Conservation (phyloP, 2,797 vertebrate genomes). For the Karalla daura region DNA sequence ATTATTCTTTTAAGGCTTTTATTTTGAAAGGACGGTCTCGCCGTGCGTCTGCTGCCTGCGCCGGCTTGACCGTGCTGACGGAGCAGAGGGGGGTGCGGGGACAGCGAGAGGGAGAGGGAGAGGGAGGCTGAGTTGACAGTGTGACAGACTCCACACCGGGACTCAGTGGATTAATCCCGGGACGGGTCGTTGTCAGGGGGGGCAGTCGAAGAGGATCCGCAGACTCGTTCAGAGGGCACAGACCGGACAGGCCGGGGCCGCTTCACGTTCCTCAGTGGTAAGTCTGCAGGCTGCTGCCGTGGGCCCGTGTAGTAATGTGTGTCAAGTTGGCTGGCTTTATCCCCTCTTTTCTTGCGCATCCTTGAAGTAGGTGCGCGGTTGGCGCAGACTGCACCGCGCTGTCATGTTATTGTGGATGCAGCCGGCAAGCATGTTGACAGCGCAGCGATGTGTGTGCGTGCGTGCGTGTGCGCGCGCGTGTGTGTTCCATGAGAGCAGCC, state of each 20-base stretch:
- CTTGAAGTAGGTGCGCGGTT: constrained; percentile 13
- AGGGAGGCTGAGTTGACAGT: constrained; percentile 56
- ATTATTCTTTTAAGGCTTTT: no score
- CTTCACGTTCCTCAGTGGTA: constrained; percentile 40
- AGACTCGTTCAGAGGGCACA: neutral
- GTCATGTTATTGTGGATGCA: constrained; percentile 57
- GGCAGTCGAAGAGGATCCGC: no score
- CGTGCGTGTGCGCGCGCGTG: no score
- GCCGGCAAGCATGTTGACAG: constrained; percentile 66
- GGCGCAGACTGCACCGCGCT: constrained; percentile 47
- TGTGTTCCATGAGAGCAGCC: constrained; percentile 50
- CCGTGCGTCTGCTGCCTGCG: neutral
- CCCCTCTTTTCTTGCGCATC: constrained; percentile 9
- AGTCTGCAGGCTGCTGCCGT: constrained; percentile 36
- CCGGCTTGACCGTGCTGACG: constrained; percentile 63
- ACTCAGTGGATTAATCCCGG: constrained; percentile 16
- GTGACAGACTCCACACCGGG: constrained; percentile 53
- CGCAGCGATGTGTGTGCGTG: neutral
- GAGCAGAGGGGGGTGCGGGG: constrained; percentile 26
- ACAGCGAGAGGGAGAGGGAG: constrained; percentile 29
- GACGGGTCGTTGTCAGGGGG: constrained; percentile 14
- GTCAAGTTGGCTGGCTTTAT: constrained; percentile 25
- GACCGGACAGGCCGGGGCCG: constrained; percentile 33
- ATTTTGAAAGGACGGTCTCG: constrained; percentile 38
- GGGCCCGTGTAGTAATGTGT: constrained; percentile 32